A percentile compares a stretch with the other conserved stretches of the same genome.
Evolutionary conservation across 2,888 invertebrate genomes (phyloP).

Genomic region (Nasonovia ribisnigri): DNA sequence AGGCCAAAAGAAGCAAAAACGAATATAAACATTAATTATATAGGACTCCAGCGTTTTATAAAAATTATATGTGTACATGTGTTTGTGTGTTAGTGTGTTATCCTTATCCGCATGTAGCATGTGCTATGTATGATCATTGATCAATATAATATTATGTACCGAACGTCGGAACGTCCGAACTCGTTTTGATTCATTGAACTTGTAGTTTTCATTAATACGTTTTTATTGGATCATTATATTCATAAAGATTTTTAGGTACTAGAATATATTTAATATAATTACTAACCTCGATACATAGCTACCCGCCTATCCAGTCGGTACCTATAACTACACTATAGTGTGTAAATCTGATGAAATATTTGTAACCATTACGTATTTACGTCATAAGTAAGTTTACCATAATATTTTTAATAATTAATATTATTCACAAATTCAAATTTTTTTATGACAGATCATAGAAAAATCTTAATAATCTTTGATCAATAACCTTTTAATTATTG

Average conservation of each 20-base stretch:
- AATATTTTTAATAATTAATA: neutral
- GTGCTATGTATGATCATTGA: no score
- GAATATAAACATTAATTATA: neutral
- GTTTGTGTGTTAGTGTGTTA: neutral
- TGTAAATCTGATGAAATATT: conserved; percentile 11
- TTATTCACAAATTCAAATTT: neutral
- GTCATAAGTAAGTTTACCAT: neutral
- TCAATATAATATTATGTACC: no score
- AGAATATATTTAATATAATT: neutral
- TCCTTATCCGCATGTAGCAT: no score
- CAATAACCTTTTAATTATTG: neutral
- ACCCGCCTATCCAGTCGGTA: neutral
- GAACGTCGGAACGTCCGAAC: neutral
- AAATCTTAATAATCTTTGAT: neutral
- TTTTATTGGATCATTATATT: neutral
- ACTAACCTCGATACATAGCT: neutral
- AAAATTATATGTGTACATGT: neutral
- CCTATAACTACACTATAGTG: neutral
- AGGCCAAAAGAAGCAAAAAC: neutral
- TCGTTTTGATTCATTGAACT: neutral
- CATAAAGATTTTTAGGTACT: neutral
- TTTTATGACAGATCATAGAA: neutral
- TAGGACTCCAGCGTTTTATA: neutral
- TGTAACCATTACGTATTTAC: neutral
- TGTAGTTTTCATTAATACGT: neutral